Evolutionary conservation across 1,140 invertebrate genomes (phyloP), one percentile per base, ranked within the genome.

Genomic region (Drosophila erecta): DNA sequence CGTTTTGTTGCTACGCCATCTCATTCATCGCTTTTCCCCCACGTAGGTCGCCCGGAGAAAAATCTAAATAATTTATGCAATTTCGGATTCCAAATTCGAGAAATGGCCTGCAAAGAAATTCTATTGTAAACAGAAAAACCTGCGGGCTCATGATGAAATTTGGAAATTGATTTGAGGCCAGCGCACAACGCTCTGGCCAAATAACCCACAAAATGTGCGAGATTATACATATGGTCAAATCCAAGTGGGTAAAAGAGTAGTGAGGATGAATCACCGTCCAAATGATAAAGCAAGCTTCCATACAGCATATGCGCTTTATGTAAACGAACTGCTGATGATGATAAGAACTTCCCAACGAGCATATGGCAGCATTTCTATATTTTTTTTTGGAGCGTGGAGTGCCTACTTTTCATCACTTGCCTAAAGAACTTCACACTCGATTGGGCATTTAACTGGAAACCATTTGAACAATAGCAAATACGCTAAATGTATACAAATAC

Each of bases 21-120:
- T 50, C n/a, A 3, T n/a, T 33, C 30, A 64, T 33, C 44, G 30
- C 17, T 24, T 58, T 33, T 2, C 40, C n/a, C 41, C 5, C 58
- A 24, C 24, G 62, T 38, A 38, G 30, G 12, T 5, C 17, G 35
- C 24, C 17, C 22, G 24, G 17, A 50, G 58, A 81, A 72, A 86
- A 89, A 86, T 83, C 83, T 69, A 83, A 86, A 73, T 70, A 86
- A 83, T 83, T 87, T 75, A 87, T 89, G 84, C 84, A 79, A 89
- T 89, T 80, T 62, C 72, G 62, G 73, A 59, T 59, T 22, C 12
- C 22, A 38, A 35, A 51, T 76, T 72, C 37, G 64, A 79, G 76
- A 17, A 17, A 17, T 17, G 17, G 17, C 17, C 17, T 60, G 81
- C 81, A 58, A 81, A 85, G 65, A 78, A 86, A 85, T 81, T 79